These are phyloP conservation scores for Heterohyrax brucei DNA, from an alignment of 2,797 vertebrate species.

Conservation along the genomic window DNA sequence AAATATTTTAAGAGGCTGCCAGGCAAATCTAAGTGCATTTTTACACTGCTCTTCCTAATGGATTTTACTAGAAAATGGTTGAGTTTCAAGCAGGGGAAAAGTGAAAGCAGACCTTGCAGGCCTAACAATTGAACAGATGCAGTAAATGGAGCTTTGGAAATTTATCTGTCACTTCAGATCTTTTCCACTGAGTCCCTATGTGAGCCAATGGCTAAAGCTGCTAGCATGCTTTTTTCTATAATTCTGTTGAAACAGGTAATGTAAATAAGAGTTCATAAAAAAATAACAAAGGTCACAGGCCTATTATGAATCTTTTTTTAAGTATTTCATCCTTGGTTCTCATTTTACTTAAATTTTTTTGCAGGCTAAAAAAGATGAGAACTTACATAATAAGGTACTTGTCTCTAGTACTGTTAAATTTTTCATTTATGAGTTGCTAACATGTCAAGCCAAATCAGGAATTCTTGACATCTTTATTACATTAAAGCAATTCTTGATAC, in stretches of 20 bases:
- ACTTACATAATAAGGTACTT: constrained; percentile 1
- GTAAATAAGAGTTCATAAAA: constrained; percentile 68
- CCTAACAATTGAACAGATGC: constrained; percentile 80
- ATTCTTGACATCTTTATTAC: constrained; percentile 65
- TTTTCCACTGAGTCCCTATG: constrained; percentile 75
- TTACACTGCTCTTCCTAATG: constrained; percentile 84
- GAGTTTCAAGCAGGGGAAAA: constrained; percentile 83
- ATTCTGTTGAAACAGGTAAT: constrained; percentile 65
- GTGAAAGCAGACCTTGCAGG: constrained; percentile 78
- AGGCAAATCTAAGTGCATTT: constrained; percentile 79
- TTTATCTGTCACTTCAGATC: constrained; percentile 85
- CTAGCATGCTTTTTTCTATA: constrained; percentile 68
- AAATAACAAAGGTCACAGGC: constrained; percentile 37
- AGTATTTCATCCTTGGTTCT: constrained; percentile 70
- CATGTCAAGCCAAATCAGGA: constrained; percentile 47
- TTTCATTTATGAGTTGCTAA: constrained; percentile 52
- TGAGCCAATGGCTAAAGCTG: constrained; percentile 77
- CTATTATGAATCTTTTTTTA: constrained; percentile 29
- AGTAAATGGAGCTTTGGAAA: constrained; percentile 84
- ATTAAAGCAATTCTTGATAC: constrained; percentile 57
- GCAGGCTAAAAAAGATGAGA: constrained; percentile 52
- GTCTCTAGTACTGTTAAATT: not conserved
- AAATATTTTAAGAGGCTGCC: constrained; percentile 78
- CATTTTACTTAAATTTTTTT: constrained; percentile 64
- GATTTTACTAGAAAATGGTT: constrained; percentile 84